Base-by-base conservation (phyloP, 2,888 invertebrate genomes). In the Adelphocoris suturalis region DNA sequence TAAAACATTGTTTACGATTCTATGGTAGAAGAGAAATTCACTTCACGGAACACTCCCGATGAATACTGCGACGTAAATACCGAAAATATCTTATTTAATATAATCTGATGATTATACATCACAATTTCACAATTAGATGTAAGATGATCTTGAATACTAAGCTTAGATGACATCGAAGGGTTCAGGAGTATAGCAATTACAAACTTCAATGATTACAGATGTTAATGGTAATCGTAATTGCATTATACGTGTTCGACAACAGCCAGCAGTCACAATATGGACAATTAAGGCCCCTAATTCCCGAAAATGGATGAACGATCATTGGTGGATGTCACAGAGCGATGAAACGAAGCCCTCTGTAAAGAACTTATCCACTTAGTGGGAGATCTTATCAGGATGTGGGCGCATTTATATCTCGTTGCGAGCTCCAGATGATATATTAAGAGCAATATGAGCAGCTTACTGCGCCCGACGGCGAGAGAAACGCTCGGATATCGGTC, bases 361-460 rank as follows among this genome's bases (percentile, higher is more conserved):
- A 48, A 27, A 52, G 16, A 48, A 19, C 3, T 86, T 68, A 86
- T 86, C 86, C 86, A 86, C 86, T 86, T 75, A 86, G 76, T 47
- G 86, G 14, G 19, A 75, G 86, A 86, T 86, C 75, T 75, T 86
- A 86, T 86, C 86, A 86, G 86, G 86, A 86, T 86, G 86, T 86
- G 86, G 86, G 86, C 47, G 86, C 86, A 86, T 86, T 86, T 86
- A 86, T 86, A 86, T 86, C 86, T 75, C 76, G 68, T 86, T 86
- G 76, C 27, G 12, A 9, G 75, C n/a, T 75, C 68, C 86, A 86
- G 75, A 75, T 86, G 86, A 86, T 55, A 76, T 86, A 86, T 86
- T 76, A 28, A 46, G 86, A 48, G 76, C 86, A 75, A 28, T 47
- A 86, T 48, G 68, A 68, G 47, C 46, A 75, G 75, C 86, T 46